Evolutionary conservation across 2,113 vertebrate species (phyloP), one percentile per base, ranked within the genome.

Genomic region (Anguilla japonica): DNA sequence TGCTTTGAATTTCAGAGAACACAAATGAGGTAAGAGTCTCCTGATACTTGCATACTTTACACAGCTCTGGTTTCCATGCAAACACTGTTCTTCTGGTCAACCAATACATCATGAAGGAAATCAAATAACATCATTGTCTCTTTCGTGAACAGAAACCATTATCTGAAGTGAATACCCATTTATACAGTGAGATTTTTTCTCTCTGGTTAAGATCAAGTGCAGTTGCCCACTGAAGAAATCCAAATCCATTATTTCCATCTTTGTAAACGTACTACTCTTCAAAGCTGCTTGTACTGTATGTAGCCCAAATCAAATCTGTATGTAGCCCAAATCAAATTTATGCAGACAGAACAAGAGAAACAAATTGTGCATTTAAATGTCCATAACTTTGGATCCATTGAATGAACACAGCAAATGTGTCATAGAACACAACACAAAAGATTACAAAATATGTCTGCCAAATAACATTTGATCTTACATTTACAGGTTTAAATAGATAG

Each of bases 181-280:
- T 75, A 75, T 75, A 34, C 71, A 34, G 71, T 13, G 11, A 67
- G 60, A 67, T 22, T 75, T 75, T 34, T 75, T 71, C 57, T 60
- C 57, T 71, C 26, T 71, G 63, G 22, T 71, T 75, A n/a, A 9
- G 71, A 29, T 26, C 5, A 75, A 75, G 2, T 75, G 29, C 71
- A 75, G n/a, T 71, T 75, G 20, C 29, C 26, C 71, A 75, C 71
- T n/a, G n/a, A 75, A 11, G n/a, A 34, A 9, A 75, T 75, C 8
- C n/a, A 75, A 34, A 75, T 14, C 22, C 71, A 75, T 34, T 29
- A 75, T 75, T n/a, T 75, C 7, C 86, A 41, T 79, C 84, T 87
- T 90, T 82, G 86, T 56, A 53, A 57, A 50, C 85, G 85, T 88
- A n/a, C 53, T 85, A 89, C 83, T 82, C 79, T 89, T 85, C 85